A percentile compares a stretch with the other conserved stretches of the same genome.
phyloP scores from a whole-genome alignment of 2,888 invertebrate genomes.

The Erebia epiphron region DNA sequence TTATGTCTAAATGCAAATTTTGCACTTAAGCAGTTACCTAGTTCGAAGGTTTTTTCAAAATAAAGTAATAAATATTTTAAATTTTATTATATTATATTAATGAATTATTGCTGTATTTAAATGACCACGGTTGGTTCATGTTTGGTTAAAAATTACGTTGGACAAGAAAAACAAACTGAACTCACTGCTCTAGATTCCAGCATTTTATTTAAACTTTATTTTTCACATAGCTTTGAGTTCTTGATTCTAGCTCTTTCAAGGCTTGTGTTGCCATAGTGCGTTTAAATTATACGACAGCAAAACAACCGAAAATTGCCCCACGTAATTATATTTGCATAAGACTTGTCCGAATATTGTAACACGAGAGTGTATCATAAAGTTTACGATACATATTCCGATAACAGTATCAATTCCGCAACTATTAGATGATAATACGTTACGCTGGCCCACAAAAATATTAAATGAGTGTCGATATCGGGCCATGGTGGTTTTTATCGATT shows the following conservation, averaged over 20 bases:
- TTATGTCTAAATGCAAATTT: background rate
- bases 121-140: background rate
- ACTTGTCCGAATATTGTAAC: constrained; percentile 66
- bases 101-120: background rate
- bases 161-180: too few relatives aligned
- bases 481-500: constrained; percentile 19
- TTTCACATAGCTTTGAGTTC: background rate
- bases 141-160: too few relatives aligned
- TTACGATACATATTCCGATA: constrained; percentile 66
- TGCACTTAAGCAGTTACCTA: background rate
- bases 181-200: too few relatives aligned
- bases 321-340: constrained; percentile 71
- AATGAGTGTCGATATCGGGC: constrained; percentile 16
- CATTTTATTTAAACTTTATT: background rate
- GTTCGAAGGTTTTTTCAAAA: background rate
- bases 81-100: background rate
- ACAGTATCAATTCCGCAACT: constrained; percentile 44
- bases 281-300: constrained; percentile 4
- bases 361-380: constrained; percentile 65
- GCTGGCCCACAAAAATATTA: constrained; percentile 24
- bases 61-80: background rate
- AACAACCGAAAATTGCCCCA: constrained; percentile 37
- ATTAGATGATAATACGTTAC: constrained; percentile 27
- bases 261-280: background rate
- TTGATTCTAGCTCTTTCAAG: background rate